Conservation (phyloP, 1,140 invertebrate species). For the Drosophila saltans region DNA sequence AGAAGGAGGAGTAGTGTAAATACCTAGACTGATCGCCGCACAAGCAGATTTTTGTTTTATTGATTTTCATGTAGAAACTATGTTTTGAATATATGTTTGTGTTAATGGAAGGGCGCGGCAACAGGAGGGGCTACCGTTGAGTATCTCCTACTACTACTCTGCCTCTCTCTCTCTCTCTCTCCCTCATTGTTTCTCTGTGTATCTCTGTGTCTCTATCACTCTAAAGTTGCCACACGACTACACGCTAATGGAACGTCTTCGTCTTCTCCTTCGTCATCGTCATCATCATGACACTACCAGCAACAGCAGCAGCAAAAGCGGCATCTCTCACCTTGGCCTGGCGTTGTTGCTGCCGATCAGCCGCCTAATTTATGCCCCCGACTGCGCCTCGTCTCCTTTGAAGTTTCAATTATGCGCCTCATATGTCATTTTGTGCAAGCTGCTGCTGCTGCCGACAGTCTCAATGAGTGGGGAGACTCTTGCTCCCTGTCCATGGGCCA, state of each 20-base stretch:
- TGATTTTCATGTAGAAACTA: constrained; percentile 71
- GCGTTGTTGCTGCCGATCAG: constrained; percentile 55
- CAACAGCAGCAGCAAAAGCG: not conserved
- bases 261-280: constrained; percentile 31
- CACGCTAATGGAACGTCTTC: constrained; percentile 72
- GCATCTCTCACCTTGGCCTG: constrained; percentile 56
- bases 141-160: constrained; percentile 14
- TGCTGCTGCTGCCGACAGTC: constrained; percentile 8
- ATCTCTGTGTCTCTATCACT: not conserved
- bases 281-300: constrained; percentile 24
- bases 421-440: constrained; percentile 81
- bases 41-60: constrained; percentile 65
- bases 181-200: too few relatives aligned
- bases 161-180: not conserved
- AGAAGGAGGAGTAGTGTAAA: not conserved
- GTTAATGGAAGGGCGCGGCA: constrained; percentile 74
- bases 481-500: too few relatives aligned
- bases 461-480: too few relatives aligned
- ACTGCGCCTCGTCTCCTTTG: constrained; percentile 73
- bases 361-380: constrained; percentile 76
- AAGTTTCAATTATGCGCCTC: constrained; percentile 82
- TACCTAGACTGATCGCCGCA: constrained; percentile 55
- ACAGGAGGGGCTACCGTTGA: constrained; percentile 53
- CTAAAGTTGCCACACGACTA: constrained; percentile 51
- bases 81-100: constrained; percentile 45